Evolutionary conservation across 2,113 vertebrate species (phyloP), one percentile per base, ranked within the genome.

Genomic region (Heterotilapia buettikoferi): DNA sequence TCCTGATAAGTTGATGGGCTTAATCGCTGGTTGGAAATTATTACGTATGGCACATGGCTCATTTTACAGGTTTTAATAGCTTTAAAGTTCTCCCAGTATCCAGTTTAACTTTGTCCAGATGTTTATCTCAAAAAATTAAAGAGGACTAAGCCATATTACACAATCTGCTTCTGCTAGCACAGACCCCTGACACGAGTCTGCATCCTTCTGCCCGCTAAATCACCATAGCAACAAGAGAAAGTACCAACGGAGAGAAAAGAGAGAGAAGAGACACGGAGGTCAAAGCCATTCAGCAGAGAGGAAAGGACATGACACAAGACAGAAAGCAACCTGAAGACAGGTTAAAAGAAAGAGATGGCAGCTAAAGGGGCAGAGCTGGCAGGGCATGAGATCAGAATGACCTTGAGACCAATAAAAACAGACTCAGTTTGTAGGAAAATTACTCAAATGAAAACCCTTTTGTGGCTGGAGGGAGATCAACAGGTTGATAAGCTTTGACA

Each of bases 111-210:
- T 52, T 33, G 45, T 29, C 45, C 73, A 13, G 18, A 29, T 78
- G 45, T 57, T 80, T 45, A 24, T 16, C n/a, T 86, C 12, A 59
- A 26, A 18, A 18, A 24, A 80, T n/a, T n/a, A 18, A 31, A 53
- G 4, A 29, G 38, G 10, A 80, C 21, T 9, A 63, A 26, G 38
- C 11, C 59, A 52, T 2, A 57, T 21, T 63, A 24, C 66, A 24
- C 54, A 86, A 52, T 73, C 54, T 11, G 79, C 26, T 57, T 53
- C 52, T 76, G 68, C 80, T 31, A 85, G 50, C 19, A 89, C 61
- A 93, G 76, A 83, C 82, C 50, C 80, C 50, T 68, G 29, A 89
- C 86, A 89, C 93, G 86, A 95, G 86, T 95, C 94, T 95, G 92
- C 93, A 89, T 92, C 90, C 79, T 57, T 82, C 71, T 50, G 80